phyloP scores from a whole-genome alignment of 1,140 invertebrate genomes.

The Amyelois transitella region DNA sequence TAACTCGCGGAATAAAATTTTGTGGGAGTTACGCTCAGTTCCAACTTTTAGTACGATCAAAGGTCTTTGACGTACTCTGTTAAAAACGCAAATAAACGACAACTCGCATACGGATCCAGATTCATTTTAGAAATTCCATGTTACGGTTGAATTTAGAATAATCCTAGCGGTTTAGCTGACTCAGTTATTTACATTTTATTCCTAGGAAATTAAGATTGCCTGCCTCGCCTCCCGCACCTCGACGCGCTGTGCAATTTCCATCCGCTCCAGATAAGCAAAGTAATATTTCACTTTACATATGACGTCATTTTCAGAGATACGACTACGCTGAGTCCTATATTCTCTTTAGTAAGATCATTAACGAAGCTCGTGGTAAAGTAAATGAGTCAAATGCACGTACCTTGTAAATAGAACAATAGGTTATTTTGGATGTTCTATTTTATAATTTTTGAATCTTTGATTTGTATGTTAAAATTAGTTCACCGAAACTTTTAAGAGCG shows the following conservation, averaged over 20 bases:
- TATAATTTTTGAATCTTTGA: too few species aligned
- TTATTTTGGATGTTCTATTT: too few species aligned
- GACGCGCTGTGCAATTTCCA: constrained; percentile 26
- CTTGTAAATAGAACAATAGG: background rate
- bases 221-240: constrained; percentile 5
- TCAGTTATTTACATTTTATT: constrained; percentile 40
- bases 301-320: constrained; percentile 19
- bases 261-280: constrained; percentile 29
- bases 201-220: constrained; percentile 34
- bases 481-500: too few species aligned
- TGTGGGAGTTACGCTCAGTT: background rate
- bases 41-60: background rate
- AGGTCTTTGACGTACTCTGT: background rate
- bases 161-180: constrained; percentile 10
- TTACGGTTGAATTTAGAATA: constrained; percentile 21
- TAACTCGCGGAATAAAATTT: background rate
- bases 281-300: constrained; percentile 33
- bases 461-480: too few species aligned
- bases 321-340: background rate
- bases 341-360: background rate
- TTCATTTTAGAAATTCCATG: background rate
- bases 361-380: background rate
- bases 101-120: background rate
- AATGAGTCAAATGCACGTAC: background rate
- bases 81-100: background rate